A percentile compares a stretch with the other conserved stretches of the same genome.
Conservation (phyloP, 1,140 invertebrate species). For the Drosophila varians region DNA sequence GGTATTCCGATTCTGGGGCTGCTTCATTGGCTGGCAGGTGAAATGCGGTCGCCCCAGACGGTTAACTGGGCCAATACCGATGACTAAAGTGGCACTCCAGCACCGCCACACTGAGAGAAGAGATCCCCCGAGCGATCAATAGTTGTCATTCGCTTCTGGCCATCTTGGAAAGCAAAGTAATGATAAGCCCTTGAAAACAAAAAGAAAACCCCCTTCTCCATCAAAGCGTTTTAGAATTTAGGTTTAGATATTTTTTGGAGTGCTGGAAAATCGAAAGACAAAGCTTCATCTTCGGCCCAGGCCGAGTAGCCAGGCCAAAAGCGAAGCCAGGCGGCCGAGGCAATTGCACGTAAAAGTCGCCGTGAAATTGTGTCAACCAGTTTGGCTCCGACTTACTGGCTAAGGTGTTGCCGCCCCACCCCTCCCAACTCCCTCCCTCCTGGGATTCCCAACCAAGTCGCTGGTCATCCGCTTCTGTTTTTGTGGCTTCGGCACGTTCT, state of each 20-base stretch:
- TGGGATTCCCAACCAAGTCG: slow-evolving; percentile 27
- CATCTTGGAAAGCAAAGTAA: too few species aligned
- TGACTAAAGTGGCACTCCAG: not conserved
- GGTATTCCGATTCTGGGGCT: not conserved
- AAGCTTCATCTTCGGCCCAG: not conserved
- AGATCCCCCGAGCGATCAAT: not conserved
- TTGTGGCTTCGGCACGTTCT: slow-evolving; percentile 4
- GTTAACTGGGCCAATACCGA: slow-evolving; percentile 47
- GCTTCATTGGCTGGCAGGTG: slow-evolving; percentile 1
- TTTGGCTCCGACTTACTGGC: slow-evolving; percentile 36
- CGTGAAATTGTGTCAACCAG: slow-evolving; percentile 80
- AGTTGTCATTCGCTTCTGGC: too few species aligned
- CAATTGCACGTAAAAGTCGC: slow-evolving; percentile 73
- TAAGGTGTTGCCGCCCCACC: not conserved
- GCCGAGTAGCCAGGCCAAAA: slow-evolving; percentile 12
- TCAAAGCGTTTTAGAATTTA: too few species aligned
- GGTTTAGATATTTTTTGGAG: not conserved
- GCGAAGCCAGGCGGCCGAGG: slow-evolving; percentile 16
- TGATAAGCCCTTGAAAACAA: too few species aligned
- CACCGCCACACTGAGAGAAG: not conserved
- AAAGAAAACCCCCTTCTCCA: too few species aligned
- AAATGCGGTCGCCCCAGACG: slow-evolving; percentile 28
- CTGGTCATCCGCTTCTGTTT: slow-evolving; percentile 22
- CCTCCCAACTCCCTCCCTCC: not conserved
- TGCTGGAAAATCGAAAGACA: not conserved